Base-by-base conservation (phyloP, 2,797 vertebrate species). In the Aulostomus chinensis region DNA sequence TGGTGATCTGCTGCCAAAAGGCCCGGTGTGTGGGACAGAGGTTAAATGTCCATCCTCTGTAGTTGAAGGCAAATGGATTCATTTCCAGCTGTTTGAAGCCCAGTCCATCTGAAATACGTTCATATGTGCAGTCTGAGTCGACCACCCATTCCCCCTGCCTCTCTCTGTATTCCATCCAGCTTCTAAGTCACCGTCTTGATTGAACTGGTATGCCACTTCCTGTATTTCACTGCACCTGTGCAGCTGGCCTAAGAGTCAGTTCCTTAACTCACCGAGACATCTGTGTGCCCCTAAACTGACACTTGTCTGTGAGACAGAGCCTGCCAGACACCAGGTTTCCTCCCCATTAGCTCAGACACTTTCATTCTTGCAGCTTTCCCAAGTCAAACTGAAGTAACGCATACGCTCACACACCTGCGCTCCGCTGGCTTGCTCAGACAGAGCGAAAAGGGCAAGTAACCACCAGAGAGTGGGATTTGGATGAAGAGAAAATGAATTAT, bases 1-100 rank as follows among this genome's bases (percentile, higher is more conserved):
- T 49, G 45, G 61, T 32, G 54, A 67, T 73, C 15, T 51, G 51
- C 78, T 87, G 87, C 89, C 86, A 89, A 84, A 76, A 46, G 57
- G 76, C 58, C 78, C 42, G 48, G 76, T 88, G 89, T 90, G 85
- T 89, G 87, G 87, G 87, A 85, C 67, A 38, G 80, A 84, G 78
- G 87, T 86, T 80, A 87, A 87, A 90, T 39, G 48, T 81, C 74
- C 79, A 83, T 89, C 80, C 82, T 82, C 81, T 73, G 49, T 66
- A 68, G 75, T 76, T 57, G 64, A 82, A 85, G 68, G 64, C 58
- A 26, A 83, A 70, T 20, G 48, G 68, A 66, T 87, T 83, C 65
- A 52, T 48, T 79, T 84, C 78, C 80, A 78, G 65, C 77, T 85
- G 65, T 73, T 81, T 76, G 32, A 31, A 62, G 58, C 75, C 41